Evolutionary conservation across 1,140 invertebrate species (phyloP).

Genomic region (Zaprionus nigranus): DNA sequence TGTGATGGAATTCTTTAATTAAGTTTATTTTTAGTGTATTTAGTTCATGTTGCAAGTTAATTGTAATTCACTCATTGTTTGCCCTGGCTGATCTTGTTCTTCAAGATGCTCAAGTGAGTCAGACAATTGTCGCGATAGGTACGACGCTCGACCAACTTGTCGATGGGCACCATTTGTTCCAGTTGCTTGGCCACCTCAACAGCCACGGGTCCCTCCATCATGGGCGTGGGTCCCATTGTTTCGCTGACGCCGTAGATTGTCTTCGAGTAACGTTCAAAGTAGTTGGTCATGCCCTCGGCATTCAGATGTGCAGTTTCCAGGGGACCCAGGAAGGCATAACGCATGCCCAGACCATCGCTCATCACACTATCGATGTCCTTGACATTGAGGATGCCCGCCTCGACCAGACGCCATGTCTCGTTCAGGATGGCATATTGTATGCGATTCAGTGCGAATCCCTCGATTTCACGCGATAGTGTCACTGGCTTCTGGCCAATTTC

Average conservation of each 20-base stretch:
- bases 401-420: conserved; percentile 95
- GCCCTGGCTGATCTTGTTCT: conserved; percentile 87
- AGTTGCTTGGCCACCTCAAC: conserved; percentile 89
- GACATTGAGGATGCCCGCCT: conserved; percentile 92
- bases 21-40: neutral
- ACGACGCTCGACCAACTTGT: conserved; percentile 90
- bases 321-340: conserved; percentile 97
- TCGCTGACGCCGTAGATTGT: conserved; percentile 91
- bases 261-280: conserved; percentile 88
- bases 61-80: conserved; percentile 32
- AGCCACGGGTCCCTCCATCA: conserved; percentile 88
- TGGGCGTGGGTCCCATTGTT: conserved; percentile 90
- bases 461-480: conserved; percentile 92
- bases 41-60: conserved; percentile 8
- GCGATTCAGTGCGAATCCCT: conserved; percentile 96
- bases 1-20: neutral
- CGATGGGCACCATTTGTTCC: conserved; percentile 89
- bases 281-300: conserved; percentile 91
- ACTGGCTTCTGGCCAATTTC: conserved; percentile 97
- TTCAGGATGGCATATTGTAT: conserved; percentile 98
- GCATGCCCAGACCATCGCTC: conserved; percentile 96
- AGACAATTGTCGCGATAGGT: conserved; percentile 94
- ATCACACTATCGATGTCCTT: conserved; percentile 97
- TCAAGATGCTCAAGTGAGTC: conserved; percentile 92
- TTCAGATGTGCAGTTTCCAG: conserved; percentile 98